These are phyloP conservation scores for Pygmarrhopalites habei DNA, from an alignment of 1,140 invertebrate species.

Conservation along the genomic window DNA sequence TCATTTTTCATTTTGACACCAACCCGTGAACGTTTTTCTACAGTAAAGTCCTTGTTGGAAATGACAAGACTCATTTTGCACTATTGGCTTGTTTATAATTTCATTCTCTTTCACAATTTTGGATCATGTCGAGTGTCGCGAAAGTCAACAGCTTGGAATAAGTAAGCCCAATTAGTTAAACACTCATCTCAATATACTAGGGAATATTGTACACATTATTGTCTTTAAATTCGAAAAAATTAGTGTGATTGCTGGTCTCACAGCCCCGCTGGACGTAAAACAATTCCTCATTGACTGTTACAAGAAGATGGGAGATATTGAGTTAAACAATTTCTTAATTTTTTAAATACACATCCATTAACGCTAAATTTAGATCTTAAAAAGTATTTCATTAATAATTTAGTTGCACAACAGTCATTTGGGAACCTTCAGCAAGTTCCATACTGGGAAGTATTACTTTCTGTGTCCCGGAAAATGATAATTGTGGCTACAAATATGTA, in stretches of 20 bases:
- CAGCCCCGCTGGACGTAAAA: slow-evolving; percentile 15
- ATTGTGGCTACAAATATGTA: slow-evolving; percentile 13
- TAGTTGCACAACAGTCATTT: slow-evolving; percentile 28
- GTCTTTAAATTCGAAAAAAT: no score
- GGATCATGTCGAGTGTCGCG: no score
- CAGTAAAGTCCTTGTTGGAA: no score
- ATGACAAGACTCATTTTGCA: no score
- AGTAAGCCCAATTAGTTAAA: no score
- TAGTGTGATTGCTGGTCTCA: slow-evolving; percentile 7
- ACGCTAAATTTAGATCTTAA: not conserved
- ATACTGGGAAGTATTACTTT: slow-evolving; percentile 17
- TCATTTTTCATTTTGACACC: no score
- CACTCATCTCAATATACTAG: no score
- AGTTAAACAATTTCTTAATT: slow-evolving; percentile 5
- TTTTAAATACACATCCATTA: not conserved
- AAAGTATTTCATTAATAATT: not conserved
- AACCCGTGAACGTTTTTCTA: no score
- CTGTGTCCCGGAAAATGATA: slow-evolving; percentile 9
- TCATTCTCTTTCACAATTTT: no score
- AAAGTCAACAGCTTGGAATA: no score
- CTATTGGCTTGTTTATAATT: no score
- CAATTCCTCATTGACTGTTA: slow-evolving; percentile 23
- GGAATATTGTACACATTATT: no score
- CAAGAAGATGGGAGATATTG: slow-evolving; percentile 17
- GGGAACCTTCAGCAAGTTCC: slow-evolving; percentile 5